phyloP scores from a whole-genome alignment of 2,113 vertebrate genomes.

The Nothoprocta pentlandii region DNA sequence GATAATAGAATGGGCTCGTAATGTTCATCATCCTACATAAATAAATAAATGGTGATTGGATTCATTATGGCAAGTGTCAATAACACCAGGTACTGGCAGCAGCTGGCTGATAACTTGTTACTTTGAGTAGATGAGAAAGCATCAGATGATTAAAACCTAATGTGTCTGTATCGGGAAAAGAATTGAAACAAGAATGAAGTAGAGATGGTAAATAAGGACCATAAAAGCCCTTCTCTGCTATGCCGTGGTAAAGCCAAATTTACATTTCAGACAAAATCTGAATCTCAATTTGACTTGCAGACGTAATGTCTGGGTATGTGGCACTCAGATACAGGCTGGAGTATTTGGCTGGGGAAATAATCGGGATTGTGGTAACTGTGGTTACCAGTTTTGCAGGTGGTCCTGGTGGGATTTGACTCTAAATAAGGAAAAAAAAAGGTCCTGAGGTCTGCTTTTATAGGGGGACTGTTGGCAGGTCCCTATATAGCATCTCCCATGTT shows the following conservation, averaged over 20 bases:
- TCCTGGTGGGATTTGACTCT: not conserved
- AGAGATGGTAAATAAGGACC: not conserved
- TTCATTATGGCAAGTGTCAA: not conserved
- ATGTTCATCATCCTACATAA: not conserved
- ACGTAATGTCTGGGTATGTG: accelerated
- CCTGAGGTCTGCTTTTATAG: not conserved
- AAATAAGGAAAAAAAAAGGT: not conserved
- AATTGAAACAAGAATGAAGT: not conserved
- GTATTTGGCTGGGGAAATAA: not conserved
- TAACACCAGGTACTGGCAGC: not conserved
- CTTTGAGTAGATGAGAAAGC: not conserved
- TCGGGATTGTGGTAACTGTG: not conserved
- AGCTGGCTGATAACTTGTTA: not conserved
- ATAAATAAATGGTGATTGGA: accelerated
- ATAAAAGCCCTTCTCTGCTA: not conserved
- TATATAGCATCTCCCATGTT: not conserved
- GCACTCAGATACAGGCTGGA: not conserved
- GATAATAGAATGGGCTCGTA: not conserved
- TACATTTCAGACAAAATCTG: not conserved
- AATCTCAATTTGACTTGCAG: not conserved
- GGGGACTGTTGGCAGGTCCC: not conserved
- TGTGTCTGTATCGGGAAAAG: not conserved
- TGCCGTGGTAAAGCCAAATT: not conserved
- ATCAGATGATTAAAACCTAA: not conserved
- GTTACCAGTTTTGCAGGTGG: not conserved